These are phyloP conservation scores for Scyliorhinus canicula DNA, from an alignment of 2,797 vertebrate genomes.

Conservation along the genomic window DNA sequence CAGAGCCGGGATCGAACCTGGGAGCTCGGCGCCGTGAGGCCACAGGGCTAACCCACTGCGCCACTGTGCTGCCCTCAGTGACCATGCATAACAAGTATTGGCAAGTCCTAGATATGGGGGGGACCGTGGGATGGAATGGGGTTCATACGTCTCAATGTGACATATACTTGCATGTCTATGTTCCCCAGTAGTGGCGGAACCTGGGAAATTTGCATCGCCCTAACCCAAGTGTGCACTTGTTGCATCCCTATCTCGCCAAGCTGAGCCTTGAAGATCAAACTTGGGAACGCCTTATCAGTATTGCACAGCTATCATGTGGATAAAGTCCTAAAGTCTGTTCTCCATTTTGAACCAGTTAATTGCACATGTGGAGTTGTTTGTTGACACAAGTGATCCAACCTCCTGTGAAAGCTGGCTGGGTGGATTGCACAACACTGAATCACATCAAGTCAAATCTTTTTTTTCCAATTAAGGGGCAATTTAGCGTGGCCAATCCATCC, in stretches of 20 bases:
- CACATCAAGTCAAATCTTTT: too few relatives aligned
- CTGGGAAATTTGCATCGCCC: constrained; percentile 19
- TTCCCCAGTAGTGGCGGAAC: not conserved
- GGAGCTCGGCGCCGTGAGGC: too few relatives aligned
- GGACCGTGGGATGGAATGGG: too few relatives aligned
- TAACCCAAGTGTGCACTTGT: not conserved
- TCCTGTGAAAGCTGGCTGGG: not conserved
- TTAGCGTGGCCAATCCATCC: too few relatives aligned
- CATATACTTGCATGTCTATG: not conserved
- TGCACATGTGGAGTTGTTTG: not conserved
- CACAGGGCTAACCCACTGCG: too few relatives aligned
- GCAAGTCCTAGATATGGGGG: not conserved
- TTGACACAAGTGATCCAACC: not conserved
- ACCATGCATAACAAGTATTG: not conserved
- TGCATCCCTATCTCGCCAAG: not conserved
- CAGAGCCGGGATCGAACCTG: too few relatives aligned
- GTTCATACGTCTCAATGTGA: not conserved
- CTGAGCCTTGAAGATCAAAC: not conserved
- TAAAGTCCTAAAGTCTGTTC: not conserved
- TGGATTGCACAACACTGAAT: not conserved
- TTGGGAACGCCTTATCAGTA: not conserved
- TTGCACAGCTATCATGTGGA: not conserved
- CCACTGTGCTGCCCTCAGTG: too few relatives aligned
- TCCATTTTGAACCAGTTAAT: not conserved
- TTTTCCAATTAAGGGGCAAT: too few relatives aligned